Evolutionary conservation across 1,140 invertebrate genomes (phyloP).

Genomic region (Pseudomyrmex cubaensis): DNA sequence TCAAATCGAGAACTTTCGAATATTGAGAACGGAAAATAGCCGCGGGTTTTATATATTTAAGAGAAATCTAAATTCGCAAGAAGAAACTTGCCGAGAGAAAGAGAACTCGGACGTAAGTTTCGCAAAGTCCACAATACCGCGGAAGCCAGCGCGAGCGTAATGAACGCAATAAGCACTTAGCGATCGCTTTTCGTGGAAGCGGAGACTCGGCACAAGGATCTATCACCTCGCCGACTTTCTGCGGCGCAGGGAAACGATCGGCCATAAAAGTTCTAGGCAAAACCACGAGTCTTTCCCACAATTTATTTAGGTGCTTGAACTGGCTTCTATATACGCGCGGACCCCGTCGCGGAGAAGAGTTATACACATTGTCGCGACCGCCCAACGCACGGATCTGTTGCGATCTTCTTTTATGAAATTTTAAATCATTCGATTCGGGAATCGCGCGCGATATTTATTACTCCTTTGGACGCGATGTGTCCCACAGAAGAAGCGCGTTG

Average conservation of each 20-base stretch:
- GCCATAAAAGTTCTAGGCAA: conserved; percentile 72
- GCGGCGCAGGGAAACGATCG: conserved; percentile 52
- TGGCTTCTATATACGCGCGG: conserved; percentile 4
- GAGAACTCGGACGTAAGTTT: conserved; percentile 21
- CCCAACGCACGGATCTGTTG: background rate
- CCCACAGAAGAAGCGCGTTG: background rate
- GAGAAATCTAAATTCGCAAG: background rate
- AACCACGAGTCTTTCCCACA: conserved; percentile 64
- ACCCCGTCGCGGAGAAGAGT: conserved; percentile 46
- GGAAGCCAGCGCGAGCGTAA: conserved; percentile 22
- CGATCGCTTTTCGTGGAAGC: conserved; percentile 69
- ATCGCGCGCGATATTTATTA: conserved; percentile 71
- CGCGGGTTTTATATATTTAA: background rate
- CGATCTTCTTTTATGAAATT: conserved; percentile 73
- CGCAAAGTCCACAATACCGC: conserved; percentile 19
- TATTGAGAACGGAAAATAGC: too few species aligned
- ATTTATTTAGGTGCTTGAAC: conserved; percentile 73
- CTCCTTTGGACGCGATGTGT: conserved; percentile 62
- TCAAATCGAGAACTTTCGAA: too few species aligned
- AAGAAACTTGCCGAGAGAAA: background rate
- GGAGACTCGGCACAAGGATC: conserved; percentile 43
- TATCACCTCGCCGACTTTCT: conserved; percentile 41
- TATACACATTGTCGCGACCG: conserved; percentile 62
- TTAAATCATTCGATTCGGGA: conserved; percentile 76
- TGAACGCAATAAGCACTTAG: conserved; percentile 55